Percentiles rank a stretch among this genome's conserved stretches.
These are phyloP conservation scores for Cheirogaleus medius DNA, from an alignment of 2,113 vertebrate species.

Conservation along the genomic window DNA sequence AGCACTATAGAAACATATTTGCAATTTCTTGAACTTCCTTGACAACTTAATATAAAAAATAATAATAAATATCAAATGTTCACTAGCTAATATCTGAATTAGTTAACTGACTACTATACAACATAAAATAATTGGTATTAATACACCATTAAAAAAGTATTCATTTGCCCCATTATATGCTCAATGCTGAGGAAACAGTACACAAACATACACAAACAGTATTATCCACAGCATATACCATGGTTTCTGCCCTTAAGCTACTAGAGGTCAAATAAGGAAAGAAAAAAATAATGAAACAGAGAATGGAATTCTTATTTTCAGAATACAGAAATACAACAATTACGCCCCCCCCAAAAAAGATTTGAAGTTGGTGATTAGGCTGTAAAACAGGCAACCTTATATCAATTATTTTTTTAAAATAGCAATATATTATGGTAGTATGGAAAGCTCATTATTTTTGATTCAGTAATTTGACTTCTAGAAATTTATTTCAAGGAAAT, in stretches of 20 bases:
- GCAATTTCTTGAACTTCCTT: neutral
- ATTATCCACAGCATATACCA: accelerated
- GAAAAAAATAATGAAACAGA: neutral
- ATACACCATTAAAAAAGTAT: neutral
- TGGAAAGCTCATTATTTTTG: neutral
- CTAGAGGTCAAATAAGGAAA: neutral
- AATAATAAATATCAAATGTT: neutral
- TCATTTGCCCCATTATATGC: neutral
- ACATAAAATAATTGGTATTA: neutral
- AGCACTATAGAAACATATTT: neutral
- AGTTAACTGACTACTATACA: neutral
- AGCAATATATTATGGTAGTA: neutral
- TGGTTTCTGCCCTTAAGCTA: neutral
- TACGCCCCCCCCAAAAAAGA: neutral
- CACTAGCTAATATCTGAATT: neutral
- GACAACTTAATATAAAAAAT: neutral
- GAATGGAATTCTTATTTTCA: neutral
- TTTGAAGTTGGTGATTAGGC: neutral
- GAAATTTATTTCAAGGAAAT: neutral
- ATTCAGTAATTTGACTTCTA: neutral
- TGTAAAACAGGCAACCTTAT: neutral
- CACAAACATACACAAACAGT: neutral
- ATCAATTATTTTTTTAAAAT: neutral
- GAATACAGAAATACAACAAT: neutral
- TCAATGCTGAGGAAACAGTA: neutral